Conservation (phyloP, 1,140 invertebrate species). For the Drosophila pruinosa region DNA sequence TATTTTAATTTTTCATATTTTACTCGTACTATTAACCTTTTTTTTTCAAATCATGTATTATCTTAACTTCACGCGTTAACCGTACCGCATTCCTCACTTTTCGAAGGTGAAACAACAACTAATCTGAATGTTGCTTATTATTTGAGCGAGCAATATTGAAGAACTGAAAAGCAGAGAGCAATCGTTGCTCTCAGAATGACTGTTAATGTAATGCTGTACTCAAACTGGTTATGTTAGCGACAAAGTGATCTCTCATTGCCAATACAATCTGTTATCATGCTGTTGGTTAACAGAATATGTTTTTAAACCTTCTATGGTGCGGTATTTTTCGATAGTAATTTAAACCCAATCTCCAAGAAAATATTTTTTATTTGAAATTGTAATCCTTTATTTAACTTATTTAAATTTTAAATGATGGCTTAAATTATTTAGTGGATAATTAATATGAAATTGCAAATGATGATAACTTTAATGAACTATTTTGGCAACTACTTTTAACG, state of each 20-base stretch:
- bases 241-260: not conserved
- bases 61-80: not conserved
- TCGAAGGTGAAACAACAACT: constrained; percentile 22
- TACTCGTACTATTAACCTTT: constrained; percentile 2
- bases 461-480: constrained; percentile 33
- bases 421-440: constrained; percentile 9
- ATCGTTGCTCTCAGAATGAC: not conserved
- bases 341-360: too few relatives aligned
- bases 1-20: not conserved
- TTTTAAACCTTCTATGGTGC: too few relatives aligned
- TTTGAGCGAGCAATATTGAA: constrained; percentile 1
- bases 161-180: not conserved
- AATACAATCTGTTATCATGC: not conserved
- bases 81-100: not conserved
- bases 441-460: constrained; percentile 31
- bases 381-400: constrained; percentile 3
- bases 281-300: constrained; percentile 10
- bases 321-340: not conserved
- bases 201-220: constrained; percentile 20
- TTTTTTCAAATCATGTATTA: constrained; percentile 9
- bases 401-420: not conserved
- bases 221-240: constrained; percentile 30
- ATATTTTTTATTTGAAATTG: too few relatives aligned
- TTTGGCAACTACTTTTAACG: constrained; percentile 45
- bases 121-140: not conserved